These are phyloP conservation scores for Sebastes elongatus DNA, from an alignment of 2,797 vertebrate species.

Conservation along the genomic window DNA sequence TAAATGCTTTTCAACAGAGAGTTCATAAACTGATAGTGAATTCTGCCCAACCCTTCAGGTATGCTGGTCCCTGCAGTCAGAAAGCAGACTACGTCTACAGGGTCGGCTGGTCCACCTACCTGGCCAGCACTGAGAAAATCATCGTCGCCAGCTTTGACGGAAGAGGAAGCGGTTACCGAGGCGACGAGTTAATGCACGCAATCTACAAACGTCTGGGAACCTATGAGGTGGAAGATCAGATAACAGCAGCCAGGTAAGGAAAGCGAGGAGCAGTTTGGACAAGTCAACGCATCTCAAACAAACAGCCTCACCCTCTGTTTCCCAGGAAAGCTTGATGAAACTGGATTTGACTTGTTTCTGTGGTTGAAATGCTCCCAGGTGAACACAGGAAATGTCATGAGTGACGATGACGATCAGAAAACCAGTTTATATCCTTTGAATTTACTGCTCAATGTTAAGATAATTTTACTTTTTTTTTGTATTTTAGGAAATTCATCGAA, in stretches of 20 bases:
- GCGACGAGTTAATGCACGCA: slow-evolving; percentile 92
- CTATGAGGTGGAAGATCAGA: slow-evolving; percentile 97
- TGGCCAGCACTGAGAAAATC: slow-evolving; percentile 92
- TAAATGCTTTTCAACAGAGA: not conserved
- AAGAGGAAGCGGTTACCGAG: slow-evolving; percentile 96
- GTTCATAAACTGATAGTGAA: not conserved
- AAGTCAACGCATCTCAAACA: slow-evolving; percentile 37
- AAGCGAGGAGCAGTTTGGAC: slow-evolving; percentile 6
- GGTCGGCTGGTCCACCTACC: slow-evolving; percentile 91
- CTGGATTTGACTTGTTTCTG: slow-evolving; percentile 27
- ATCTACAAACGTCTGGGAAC: slow-evolving; percentile 93
- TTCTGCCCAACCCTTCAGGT: slow-evolving; percentile 75
- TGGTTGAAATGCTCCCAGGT: not conserved
- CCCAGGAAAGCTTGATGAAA: slow-evolving; percentile 5
- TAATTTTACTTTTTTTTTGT: slow-evolving; percentile 31
- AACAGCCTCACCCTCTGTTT: slow-evolving; percentile 7
- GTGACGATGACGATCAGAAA: not conserved
- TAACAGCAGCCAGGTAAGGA: slow-evolving; percentile 88
- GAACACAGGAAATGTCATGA: not conserved
- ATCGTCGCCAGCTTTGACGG: slow-evolving; percentile 98
- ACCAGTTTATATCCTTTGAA: not conserved
- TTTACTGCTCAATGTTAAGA: not conserved
- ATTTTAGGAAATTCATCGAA: slow-evolving; percentile 88
- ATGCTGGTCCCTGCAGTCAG: slow-evolving; percentile 96
- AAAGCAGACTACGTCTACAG: slow-evolving; percentile 85